Percentiles rank a stretch among this genome's conserved stretches.
These are phyloP conservation scores for Cryptus armator DNA, from an alignment of 2,888 invertebrate species.

Conservation along the genomic window DNA sequence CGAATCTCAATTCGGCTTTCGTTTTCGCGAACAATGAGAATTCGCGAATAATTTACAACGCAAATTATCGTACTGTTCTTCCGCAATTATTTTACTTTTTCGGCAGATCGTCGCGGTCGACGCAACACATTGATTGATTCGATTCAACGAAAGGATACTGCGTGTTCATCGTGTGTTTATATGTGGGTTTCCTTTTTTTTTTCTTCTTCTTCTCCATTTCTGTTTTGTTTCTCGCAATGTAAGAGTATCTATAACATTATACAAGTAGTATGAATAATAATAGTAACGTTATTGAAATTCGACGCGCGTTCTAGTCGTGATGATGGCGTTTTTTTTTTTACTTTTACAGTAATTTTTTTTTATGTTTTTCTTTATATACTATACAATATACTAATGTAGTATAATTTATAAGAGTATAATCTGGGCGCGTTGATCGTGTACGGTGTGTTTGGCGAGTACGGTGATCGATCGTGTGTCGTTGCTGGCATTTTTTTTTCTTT, in stretches of 20 bases:
- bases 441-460: slow-evolving; percentile 56
- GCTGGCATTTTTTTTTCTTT: slow-evolving; percentile 48
- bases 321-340: slow-evolving; percentile 22
- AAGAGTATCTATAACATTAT: slow-evolving; percentile 51
- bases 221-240: background rate
- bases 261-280: slow-evolving; percentile 58
- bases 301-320: slow-evolving; percentile 46
- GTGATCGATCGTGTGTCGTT: slow-evolving; percentile 70
- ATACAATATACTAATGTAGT: slow-evolving; percentile 45
- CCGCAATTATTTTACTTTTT: background rate
- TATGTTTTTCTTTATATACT: slow-evolving; percentile 27
- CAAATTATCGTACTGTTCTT: background rate
- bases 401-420: slow-evolving; percentile 53
- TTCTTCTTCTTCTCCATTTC: background rate
- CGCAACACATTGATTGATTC: background rate
- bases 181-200: slow-evolving; percentile 18
- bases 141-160: slow-evolving; percentile 52
- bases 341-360: background rate
- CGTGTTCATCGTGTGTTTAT: slow-evolving; percentile 21
- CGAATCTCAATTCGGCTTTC: background rate
- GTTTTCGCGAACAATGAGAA: background rate
- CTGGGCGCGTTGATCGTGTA: slow-evolving; percentile 58
- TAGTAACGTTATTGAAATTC: slow-evolving; percentile 58
- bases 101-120: background rate
- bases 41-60: background rate